Evolutionary conservation across 2,888 invertebrate species (phyloP).

Genomic region (Synergus laeviventris): DNA sequence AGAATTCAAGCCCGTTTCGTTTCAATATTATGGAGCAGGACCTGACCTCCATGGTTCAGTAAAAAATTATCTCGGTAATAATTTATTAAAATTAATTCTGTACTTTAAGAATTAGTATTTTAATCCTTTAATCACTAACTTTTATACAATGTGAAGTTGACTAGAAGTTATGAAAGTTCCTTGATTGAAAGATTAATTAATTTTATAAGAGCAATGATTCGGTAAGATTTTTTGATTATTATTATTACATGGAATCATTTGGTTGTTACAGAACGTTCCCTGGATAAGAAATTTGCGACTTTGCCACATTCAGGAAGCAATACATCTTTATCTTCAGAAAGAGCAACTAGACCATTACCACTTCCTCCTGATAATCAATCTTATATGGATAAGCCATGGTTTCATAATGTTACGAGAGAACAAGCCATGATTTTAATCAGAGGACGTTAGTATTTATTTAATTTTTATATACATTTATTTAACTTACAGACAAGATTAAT

Average conservation of each 20-base stretch:
- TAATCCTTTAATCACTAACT: neutral
- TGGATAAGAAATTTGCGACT: slow-evolving; percentile 70
- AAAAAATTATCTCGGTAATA: slow-evolving; percentile 10
- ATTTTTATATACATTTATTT: neutral
- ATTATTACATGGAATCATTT: neutral
- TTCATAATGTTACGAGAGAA: slow-evolving; percentile 70
- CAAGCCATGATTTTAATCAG: slow-evolving; percentile 68
- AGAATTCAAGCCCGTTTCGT: slow-evolving; percentile 14
- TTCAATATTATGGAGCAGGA: slow-evolving; percentile 24
- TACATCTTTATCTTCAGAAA: slow-evolving; percentile 63
- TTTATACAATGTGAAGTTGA: neutral
- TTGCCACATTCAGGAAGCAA: slow-evolving; percentile 66
- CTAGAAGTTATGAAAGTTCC: neutral
- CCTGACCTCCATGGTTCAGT: slow-evolving; percentile 10
- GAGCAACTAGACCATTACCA: slow-evolving; percentile 70
- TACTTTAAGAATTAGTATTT: neutral
- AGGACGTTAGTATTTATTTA: slow-evolving; percentile 67
- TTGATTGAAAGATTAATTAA: neutral
- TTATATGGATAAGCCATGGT: slow-evolving; percentile 70
- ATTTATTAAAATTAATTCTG: slow-evolving; percentile 3
- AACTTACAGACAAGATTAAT: neutral
- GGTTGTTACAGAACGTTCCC: slow-evolving; percentile 66
- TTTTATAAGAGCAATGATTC: neutral
- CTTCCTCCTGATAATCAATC: slow-evolving; percentile 66
- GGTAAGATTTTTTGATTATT: neutral